Percentiles rank a stretch among this genome's conserved stretches.
Evolutionary conservation across 2,888 invertebrate species (phyloP).

Genomic region (Rhabditoides inermis): DNA sequence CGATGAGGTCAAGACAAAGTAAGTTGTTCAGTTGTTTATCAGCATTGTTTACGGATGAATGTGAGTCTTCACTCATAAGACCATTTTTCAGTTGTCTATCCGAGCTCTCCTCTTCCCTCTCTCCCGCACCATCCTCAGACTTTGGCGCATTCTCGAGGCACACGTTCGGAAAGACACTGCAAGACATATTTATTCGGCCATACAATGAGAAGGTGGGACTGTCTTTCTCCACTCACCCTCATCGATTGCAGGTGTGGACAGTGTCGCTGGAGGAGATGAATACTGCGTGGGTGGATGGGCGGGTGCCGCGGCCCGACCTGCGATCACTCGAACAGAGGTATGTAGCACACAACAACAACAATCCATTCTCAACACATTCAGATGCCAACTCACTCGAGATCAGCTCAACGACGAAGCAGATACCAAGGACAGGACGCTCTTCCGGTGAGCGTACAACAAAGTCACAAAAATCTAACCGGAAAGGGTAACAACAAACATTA

Average conservation of each 20-base stretch:
- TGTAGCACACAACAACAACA: no score
- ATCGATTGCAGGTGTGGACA: constrained; percentile 32
- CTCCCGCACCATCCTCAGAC: no score
- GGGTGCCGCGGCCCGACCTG: constrained; percentile 30
- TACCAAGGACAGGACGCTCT: constrained; percentile 3
- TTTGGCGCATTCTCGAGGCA: constrained; percentile 33
- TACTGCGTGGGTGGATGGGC: constrained; percentile 29
- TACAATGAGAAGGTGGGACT: constrained; percentile 40
- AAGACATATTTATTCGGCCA: constrained; percentile 38
- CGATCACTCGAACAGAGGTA: constrained; percentile 9
- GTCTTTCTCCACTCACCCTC: neutral
- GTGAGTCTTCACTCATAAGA: constrained; percentile 7
- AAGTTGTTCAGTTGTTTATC: no score
- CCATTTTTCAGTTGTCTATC: constrained; percentile 7
- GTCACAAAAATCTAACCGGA: neutral
- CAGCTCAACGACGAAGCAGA: constrained; percentile 8
- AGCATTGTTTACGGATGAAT: constrained; percentile 27
- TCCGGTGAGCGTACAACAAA: constrained; percentile 5
- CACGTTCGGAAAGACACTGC: constrained; percentile 35
- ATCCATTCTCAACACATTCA: no score
- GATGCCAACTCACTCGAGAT: constrained; percentile 8
- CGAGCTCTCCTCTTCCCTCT: no score
- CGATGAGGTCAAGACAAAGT: constrained; percentile 11
- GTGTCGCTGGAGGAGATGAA: constrained; percentile 29
- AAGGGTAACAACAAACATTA: neutral